phyloP scores from a whole-genome alignment of 2,797 vertebrate species.

The Hippocampus kuda region DNA sequence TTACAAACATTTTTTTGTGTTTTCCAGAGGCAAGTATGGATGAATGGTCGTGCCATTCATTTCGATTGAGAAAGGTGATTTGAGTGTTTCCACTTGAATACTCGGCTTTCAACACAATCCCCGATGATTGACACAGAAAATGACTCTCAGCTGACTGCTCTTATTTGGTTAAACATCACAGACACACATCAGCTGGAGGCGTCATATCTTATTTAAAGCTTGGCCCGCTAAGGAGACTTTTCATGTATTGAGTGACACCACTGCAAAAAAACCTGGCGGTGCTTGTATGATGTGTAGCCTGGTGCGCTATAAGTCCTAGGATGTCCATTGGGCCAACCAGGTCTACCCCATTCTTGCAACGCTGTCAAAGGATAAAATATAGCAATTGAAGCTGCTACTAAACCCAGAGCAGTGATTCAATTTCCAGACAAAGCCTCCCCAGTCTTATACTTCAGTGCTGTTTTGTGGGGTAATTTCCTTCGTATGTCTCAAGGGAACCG shows the following conservation, averaged over 20 bases:
- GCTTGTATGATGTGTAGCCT: background rate
- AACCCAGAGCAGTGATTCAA: background rate
- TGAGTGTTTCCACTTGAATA: background rate
- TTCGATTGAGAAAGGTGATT: too few relatives aligned
- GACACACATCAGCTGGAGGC: slow-evolving; percentile 18
- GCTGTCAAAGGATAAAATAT: background rate
- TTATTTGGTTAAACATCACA: slow-evolving; percentile 16
- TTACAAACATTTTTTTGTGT: too few relatives aligned
- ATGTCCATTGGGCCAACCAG: background rate
- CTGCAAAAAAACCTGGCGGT: background rate
- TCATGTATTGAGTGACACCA: slow-evolving; percentile 22
- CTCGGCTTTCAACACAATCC: background rate
- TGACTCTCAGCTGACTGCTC: slow-evolving; percentile 2
- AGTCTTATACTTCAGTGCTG: too few relatives aligned
- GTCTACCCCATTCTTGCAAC: background rate
- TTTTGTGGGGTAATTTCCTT: too few relatives aligned
- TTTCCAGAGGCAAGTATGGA: too few relatives aligned
- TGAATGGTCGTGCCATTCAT: too few relatives aligned
- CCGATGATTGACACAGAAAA: background rate
- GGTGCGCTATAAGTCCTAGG: background rate
- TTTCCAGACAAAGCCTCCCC: background rate
- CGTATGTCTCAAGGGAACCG: too few relatives aligned
- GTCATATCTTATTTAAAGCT: slow-evolving; percentile 32
- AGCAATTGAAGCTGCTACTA: background rate
- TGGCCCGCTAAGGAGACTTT: slow-evolving; percentile 22